These are phyloP conservation scores for Deilephila elpenor DNA, from an alignment of 2,888 invertebrate species.

Conservation along the genomic window DNA sequence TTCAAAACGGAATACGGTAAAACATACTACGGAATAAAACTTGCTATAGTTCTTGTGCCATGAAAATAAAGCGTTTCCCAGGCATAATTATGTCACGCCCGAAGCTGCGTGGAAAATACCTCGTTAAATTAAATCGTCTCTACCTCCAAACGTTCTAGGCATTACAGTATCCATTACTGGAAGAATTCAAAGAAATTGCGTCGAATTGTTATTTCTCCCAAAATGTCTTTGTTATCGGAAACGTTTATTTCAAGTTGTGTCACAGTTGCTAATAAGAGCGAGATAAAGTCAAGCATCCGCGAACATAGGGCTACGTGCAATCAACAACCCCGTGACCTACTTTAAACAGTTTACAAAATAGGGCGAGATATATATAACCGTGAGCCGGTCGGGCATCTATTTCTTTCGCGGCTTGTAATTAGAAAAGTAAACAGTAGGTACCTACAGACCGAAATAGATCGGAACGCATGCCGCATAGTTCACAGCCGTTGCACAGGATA, in stretches of 20 bases:
- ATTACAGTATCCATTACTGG: conserved; percentile 2
- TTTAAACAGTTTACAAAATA: conserved; percentile 71
- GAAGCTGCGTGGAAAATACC: conserved; percentile 1
- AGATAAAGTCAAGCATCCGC: conserved; percentile 28
- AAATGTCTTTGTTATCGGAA: neutral
- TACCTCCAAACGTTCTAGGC: neutral
- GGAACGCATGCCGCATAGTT: conserved; percentile 42
- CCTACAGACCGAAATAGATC: conserved; percentile 61
- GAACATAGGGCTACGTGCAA: conserved; percentile 42
- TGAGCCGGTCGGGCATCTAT: conserved; percentile 70
- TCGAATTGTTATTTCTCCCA: neutral
- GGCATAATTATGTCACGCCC: neutral
- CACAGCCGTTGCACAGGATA: conserved; percentile 14
- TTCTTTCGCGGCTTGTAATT: conserved; percentile 68
- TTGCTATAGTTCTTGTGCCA: neutral
- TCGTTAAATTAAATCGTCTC: conserved; percentile 2
- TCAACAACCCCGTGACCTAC: conserved; percentile 68
- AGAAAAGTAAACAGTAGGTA: conserved; percentile 69
- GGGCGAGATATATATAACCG: conserved; percentile 73
- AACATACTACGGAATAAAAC: neutral
- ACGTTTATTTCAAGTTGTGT: conserved; percentile 12
- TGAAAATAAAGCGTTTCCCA: neutral
- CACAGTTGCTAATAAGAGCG: conserved; percentile 20
- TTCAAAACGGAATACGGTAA: neutral
- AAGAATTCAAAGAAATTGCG: neutral